Conservation (phyloP, 2,797 vertebrate genomes). For the Lates japonicus region DNA sequence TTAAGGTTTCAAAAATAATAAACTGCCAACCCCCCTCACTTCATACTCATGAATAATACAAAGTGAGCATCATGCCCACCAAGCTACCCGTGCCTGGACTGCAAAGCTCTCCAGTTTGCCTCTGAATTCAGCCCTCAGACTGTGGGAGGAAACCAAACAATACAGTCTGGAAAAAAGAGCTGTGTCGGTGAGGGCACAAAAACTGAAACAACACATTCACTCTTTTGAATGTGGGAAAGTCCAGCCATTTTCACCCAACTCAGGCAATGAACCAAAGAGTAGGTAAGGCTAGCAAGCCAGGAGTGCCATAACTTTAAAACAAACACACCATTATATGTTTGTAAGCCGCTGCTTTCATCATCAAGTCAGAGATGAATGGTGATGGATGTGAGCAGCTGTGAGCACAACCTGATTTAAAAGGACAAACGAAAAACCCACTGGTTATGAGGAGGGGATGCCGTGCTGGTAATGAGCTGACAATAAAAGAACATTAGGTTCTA, state of each 20-base stretch:
- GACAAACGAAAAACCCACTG: conserved; percentile 11
- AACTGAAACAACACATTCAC: conserved; percentile 44
- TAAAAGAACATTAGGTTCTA: background rate
- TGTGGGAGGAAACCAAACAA: conserved; percentile 73
- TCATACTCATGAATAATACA: conserved; percentile 76
- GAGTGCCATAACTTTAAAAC: conserved; percentile 54
- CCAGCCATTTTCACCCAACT: conserved; percentile 55
- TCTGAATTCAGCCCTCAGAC: conserved; percentile 76
- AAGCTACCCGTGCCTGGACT: conserved; percentile 79
- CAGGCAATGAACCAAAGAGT: conserved; percentile 45
- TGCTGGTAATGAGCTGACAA: background rate
- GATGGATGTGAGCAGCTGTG: conserved; percentile 23
- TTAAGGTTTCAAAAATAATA: conserved; percentile 59
- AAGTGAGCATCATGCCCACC: conserved; percentile 65
- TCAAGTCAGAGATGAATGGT: conserved; percentile 13
- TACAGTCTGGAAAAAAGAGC: conserved; percentile 63
- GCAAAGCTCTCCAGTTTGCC: conserved; percentile 72
- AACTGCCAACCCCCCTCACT: background rate
- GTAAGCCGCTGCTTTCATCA: conserved; percentile 35
- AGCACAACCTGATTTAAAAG: background rate
- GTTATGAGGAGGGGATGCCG: background rate
- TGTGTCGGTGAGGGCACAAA: conserved; percentile 58
- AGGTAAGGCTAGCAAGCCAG: conserved; percentile 27
- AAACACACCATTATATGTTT: conserved; percentile 55
- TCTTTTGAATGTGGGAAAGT: conserved; percentile 74